phyloP scores from a whole-genome alignment of 2,797 vertebrate genomes.

The Meriones psammophilus region DNA sequence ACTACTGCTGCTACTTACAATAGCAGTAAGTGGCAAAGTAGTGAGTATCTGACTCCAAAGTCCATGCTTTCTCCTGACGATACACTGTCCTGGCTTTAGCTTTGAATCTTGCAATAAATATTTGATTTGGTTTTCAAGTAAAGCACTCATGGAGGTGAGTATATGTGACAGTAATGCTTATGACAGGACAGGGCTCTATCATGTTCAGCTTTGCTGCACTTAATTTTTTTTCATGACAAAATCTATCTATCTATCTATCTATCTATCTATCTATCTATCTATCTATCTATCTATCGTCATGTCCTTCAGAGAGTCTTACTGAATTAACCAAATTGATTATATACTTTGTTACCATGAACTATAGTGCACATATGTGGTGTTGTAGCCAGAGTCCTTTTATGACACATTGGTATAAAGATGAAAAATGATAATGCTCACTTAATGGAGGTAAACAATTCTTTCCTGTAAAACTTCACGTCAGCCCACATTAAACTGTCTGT shows the following conservation, averaged over 20 bases:
- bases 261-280: neutral
- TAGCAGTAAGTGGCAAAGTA: neutral
- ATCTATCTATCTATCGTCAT: neutral
- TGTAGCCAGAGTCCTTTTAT: neutral
- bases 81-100: neutral
- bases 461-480: conserved; percentile 33
- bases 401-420: conserved; percentile 9
- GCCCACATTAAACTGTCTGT: neutral
- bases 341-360: neutral
- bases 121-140: neutral
- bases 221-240: conserved; percentile 15
- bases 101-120: neutral
- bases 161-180: neutral
- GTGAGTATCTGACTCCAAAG: neutral
- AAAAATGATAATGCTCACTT: conserved; percentile 14
- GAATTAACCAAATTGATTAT: neutral
- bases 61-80: conserved; percentile 13
- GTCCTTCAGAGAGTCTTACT: neutral
- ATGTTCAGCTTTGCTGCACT: neutral
- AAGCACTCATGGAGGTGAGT: neutral
- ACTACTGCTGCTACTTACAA: neutral
- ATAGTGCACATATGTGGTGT: neutral
- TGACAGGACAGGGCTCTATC: fast-evolving
- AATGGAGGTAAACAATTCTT: conserved; percentile 31
- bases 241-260: neutral